phyloP scores from a whole-genome alignment of 2,888 invertebrate species.

The Linyphia triangularis region DNA sequence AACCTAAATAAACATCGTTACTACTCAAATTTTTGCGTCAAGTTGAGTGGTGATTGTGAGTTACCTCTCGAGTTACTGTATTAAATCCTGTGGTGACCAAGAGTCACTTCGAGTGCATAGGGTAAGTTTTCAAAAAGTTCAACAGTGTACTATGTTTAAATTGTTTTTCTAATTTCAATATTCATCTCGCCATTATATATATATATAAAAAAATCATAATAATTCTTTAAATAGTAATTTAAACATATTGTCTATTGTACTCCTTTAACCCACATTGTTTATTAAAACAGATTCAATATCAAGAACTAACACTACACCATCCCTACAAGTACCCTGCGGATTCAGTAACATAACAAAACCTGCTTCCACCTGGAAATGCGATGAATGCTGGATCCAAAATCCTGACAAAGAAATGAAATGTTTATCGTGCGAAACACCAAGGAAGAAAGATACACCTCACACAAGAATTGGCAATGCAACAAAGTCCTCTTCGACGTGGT shows the following conservation, averaged over 20 bases:
- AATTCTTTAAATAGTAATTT: not conserved
- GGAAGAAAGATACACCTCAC: not conserved
- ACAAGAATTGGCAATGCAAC: constrained; percentile 77
- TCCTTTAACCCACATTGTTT: too few relatives aligned
- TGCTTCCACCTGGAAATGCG: constrained; percentile 79
- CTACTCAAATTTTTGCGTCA: too few relatives aligned
- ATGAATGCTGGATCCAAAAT: constrained; percentile 78
- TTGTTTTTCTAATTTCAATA: too few relatives aligned
- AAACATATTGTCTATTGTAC: not conserved
- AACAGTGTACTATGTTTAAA: too few relatives aligned
- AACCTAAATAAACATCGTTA: too few relatives aligned
- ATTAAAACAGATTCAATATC: not conserved
- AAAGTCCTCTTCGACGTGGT: constrained; percentile 78
- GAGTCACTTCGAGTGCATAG: too few relatives aligned
- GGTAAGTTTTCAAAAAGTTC: too few relatives aligned
- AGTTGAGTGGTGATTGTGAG: too few relatives aligned
- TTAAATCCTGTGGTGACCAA: too few relatives aligned
- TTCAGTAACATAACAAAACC: constrained; percentile 78
- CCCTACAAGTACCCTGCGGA: not conserved
- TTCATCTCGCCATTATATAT: too few relatives aligned
- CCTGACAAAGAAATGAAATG: constrained; percentile 73
- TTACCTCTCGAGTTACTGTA: too few relatives aligned
- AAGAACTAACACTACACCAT: not conserved
- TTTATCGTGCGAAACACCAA: constrained; percentile 45
- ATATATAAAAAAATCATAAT: too few relatives aligned